A percentile compares a stretch with the other conserved stretches of the same genome.
Conservation (phyloP, 2,113 vertebrate genomes). For the Rallus limicola region DNA sequence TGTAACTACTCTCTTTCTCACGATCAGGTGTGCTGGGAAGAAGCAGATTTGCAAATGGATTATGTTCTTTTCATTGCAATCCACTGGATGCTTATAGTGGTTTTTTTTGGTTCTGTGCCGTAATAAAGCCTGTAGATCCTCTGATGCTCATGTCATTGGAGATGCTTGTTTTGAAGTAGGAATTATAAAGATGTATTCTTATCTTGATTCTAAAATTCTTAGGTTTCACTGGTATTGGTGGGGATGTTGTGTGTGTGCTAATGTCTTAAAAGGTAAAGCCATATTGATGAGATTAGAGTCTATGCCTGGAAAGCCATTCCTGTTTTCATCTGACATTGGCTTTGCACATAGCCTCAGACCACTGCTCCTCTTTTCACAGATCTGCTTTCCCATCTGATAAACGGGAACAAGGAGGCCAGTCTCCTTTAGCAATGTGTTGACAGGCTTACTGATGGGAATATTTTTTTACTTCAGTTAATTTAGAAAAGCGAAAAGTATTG, state of each 20-base stretch:
- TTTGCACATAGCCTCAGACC: not conserved
- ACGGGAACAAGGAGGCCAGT: not conserved
- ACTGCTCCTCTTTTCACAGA: not conserved
- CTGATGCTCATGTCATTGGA: not conserved
- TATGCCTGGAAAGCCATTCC: not conserved
- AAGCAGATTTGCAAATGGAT: not conserved
- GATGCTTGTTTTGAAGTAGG: not conserved
- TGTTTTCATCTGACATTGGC: not conserved
- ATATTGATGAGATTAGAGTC: not conserved
- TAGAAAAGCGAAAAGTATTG: not conserved
- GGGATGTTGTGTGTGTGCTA: not conserved
- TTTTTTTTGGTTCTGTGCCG: not conserved
- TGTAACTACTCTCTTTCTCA: not conserved
- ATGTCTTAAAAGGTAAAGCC: not conserved
- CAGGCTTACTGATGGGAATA: not conserved
- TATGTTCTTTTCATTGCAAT: not conserved
- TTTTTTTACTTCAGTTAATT: not conserved
- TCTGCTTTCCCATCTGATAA: not conserved
- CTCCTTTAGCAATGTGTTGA: not conserved
- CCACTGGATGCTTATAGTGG: not conserved
- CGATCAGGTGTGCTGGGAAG: not conserved
- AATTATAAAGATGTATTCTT: not conserved
- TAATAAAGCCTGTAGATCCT: not conserved
- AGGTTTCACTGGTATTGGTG: not conserved
- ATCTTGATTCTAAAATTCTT: not conserved